These are phyloP conservation scores for Pogonognathellus flavescens DNA, from an alignment of 1,140 invertebrate genomes.

Conservation along the genomic window DNA sequence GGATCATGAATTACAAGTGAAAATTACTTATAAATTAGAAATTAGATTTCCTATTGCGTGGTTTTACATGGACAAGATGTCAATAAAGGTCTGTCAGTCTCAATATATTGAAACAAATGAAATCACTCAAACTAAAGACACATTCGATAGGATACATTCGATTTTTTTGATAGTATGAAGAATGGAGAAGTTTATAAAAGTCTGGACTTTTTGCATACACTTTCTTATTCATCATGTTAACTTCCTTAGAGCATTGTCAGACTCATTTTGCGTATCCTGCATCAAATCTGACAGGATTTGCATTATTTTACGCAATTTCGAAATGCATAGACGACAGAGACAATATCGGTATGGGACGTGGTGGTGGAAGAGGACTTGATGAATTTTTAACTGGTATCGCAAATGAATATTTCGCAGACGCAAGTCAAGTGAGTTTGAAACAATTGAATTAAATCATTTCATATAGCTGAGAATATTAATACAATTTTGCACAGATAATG, in stretches of 20 bases:
- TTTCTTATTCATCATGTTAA: not conserved
- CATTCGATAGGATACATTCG: not conserved
- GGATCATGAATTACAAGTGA: too few species aligned
- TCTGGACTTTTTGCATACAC: not conserved
- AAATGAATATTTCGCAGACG: constrained; percentile 60
- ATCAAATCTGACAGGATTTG: constrained; percentile 50
- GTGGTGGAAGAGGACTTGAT: constrained; percentile 53
- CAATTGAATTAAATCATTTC: too few species aligned
- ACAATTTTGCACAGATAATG: constrained; percentile 53
- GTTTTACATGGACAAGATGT: too few species aligned
- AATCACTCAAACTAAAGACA: too few species aligned
- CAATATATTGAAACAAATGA: too few species aligned
- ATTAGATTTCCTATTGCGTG: too few species aligned
- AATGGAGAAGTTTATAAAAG: not conserved
- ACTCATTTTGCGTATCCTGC: not conserved
- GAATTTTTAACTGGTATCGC: constrained; percentile 58
- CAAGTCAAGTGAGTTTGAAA: constrained; percentile 50
- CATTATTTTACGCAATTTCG: constrained; percentile 55
- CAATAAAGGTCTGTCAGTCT: too few species aligned
- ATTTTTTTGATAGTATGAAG: not conserved
- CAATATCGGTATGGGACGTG: constrained; percentile 27
- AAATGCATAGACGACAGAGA: constrained; percentile 48
- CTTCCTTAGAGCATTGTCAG: not conserved
- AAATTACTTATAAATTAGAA: too few species aligned
- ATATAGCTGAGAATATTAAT: too few species aligned